Conservation (phyloP, 2,888 invertebrate species). For the Xestobium rufovillosum region DNA sequence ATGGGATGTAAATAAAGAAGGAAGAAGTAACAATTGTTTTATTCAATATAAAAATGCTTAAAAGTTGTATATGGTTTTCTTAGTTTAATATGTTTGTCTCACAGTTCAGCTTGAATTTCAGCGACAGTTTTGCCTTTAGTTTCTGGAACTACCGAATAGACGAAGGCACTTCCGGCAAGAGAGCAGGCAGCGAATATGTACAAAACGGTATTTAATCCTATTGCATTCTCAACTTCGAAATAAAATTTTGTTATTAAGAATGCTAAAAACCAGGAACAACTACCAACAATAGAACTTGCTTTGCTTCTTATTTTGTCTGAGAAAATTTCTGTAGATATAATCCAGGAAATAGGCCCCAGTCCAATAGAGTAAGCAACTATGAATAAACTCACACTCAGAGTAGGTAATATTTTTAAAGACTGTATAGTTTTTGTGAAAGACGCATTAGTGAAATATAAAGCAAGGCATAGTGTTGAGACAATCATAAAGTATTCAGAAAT, state of each 20-base stretch:
- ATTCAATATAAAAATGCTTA: no score
- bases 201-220: conserved; percentile 61
- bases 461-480: conserved; percentile 60
- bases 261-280: conserved; percentile 75
- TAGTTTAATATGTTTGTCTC: no score
- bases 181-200: conserved; percentile 68
- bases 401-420: no score
- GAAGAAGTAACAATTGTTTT: no score
- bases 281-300: conserved; percentile 69
- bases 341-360: conserved; percentile 83
- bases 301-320: conserved; percentile 70
- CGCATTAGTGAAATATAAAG: conserved; percentile 70
- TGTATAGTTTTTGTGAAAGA: no score
- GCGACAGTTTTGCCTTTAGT: conserved; percentile 36
- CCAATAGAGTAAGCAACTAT: conserved; percentile 76
- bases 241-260: conserved; percentile 75
- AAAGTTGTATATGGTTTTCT: no score
- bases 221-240: conserved; percentile 46
- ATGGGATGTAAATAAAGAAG: no score
- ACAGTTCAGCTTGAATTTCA: conserved; percentile 33
- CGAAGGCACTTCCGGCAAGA: conserved; percentile 57
- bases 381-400: conserved; percentile 68
- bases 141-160: conserved; percentile 33
- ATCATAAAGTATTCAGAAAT: conserved; percentile 65
- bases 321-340: conserved; percentile 78